Base-by-base conservation (phyloP, 2,113 vertebrate genomes). In the Cephalopterus ornatus region DNA sequence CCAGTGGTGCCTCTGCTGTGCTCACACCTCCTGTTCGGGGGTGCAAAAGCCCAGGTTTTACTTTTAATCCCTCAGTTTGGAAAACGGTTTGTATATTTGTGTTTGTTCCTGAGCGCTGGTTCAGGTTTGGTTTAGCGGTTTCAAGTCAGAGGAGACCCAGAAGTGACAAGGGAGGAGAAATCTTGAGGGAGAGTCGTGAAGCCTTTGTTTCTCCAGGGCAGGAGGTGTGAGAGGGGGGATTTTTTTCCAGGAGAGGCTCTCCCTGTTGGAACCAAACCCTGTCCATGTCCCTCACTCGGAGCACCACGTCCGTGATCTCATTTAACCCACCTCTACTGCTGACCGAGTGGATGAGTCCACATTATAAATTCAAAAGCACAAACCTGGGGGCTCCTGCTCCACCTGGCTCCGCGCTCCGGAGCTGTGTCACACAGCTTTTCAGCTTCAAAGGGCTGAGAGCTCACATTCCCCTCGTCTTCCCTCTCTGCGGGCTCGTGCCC, bases 51-150 rank as follows among this genome's bases (percentile, higher is more conserved):
- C 39, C 53, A 12, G 50, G 55, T 58, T 90, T 76, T 78, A 42
- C 62, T 74, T 88, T 33, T 41, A 49, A 52, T 59, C 33, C 70
- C n/a, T 19, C 21, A 78, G 65, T 90, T 41, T 44, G 26, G 74
- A 61, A 79, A 82, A 17, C 8, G 1, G 0, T 32, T 20, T 0
- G 0, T 44, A 4, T 12, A 5, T 30, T 66, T n/a, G 28, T 32
- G n/a, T 42, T 59, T 76, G 59, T 21, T 93, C 63, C 49, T 3
- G 0, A 80, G 42, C 3, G 1, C 32, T 22, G 42, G 28, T n/a
- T 88, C 55, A 26, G 35, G 35, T 74, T 75, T 53, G 22, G 8
- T 55, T 90, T 50, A 32, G 23, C 15, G 42, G 37, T 85, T 73
- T 41, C 50, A 58, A 86, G 49, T 33, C 35, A 67, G 72, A 91